Base-by-base conservation (phyloP, 1,140 invertebrate genomes). In the Drosophila watanabei region DNA sequence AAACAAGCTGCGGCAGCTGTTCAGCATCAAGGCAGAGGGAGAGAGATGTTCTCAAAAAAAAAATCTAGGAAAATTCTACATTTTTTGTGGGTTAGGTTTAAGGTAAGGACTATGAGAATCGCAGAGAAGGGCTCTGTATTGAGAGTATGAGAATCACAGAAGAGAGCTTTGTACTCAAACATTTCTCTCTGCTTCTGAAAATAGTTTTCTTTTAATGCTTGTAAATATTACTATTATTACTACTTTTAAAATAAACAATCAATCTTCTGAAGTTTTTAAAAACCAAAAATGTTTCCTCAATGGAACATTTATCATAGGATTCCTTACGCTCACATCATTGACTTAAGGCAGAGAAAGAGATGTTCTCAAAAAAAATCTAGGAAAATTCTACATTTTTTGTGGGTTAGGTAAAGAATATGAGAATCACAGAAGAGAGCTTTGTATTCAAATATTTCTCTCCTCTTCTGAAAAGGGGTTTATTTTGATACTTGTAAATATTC, bases 1-100 rank as follows among this genome's bases (percentile, higher is more conserved):
- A 89, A 89, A 89, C 85, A 89, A 81, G 63, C 61, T 39, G 30
- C 48, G 65, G 63, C 85, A 89, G 85, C 81, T 89, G 85, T 85
- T 64, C 35, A 54, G 30, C 62, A 48, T 56, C 43, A 16, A 56
- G 16, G 41, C 28, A 18, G 46, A 78, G 41, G 3, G 35, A 32
- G 37, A 32, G 37, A 37, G 18, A 37, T 43, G 18, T 51, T 39
- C 3, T 28, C 3, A 49, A 32, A 58, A 70, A 41, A 41, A 18
- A 2, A 11, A 49, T 16, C 48, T 51, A 32, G 28, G 28, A 32
- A 32, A 33, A 33, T 14, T 48, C 20, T 16, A 45, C 24, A 24
- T 24, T 45, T 45, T 54, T 54, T 33, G 13, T 33, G 11, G 2
- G 7, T 9, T 54, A 2, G 24, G 24, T 24, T 24, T 24, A 24